Conservation (phyloP, 2,888 invertebrate species). For the Gerris lacustris region DNA sequence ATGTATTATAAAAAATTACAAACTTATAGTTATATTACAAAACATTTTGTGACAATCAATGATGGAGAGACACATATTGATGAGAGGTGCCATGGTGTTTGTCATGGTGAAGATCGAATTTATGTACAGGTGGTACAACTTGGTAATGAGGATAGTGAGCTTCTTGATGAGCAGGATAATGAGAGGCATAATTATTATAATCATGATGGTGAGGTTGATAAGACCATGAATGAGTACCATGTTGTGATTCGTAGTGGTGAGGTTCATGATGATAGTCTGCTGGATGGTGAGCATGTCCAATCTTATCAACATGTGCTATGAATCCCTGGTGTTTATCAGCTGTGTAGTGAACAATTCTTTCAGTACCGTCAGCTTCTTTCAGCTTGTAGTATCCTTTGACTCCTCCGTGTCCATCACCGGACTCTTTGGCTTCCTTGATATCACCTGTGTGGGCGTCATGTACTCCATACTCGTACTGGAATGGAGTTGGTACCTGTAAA, state of each 20-base stretch:
- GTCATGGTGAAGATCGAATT: neutral
- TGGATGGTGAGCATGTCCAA: neutral
- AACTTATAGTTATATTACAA: no score
- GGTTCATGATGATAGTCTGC: neutral
- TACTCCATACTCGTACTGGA: constrained; percentile 7
- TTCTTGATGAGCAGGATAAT: neutral
- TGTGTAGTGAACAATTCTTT: neutral
- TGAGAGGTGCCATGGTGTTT: neutral
- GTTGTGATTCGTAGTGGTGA: neutral
- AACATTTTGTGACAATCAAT: neutral
- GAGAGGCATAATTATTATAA: neutral
- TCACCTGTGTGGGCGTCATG: constrained; percentile 12
- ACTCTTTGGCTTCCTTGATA: constrained; percentile 15
- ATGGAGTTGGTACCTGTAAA: constrained; percentile 3
- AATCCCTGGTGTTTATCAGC: neutral
- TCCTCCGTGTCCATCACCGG: constrained; percentile 10
- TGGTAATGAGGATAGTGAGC: neutral
- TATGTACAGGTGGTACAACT: neutral
- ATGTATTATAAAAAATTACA: no score
- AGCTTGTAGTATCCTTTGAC: constrained; percentile 18
- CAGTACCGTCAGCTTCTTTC: constrained; percentile 16
- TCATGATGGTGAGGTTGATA: neutral
- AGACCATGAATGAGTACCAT: neutral
- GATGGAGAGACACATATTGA: neutral
- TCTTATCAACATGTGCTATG: neutral